Percentiles rank a stretch among this genome's conserved stretches.
Conservation (phyloP, 2,888 invertebrate genomes). For the Gastracanthus pulcherrimus region DNA sequence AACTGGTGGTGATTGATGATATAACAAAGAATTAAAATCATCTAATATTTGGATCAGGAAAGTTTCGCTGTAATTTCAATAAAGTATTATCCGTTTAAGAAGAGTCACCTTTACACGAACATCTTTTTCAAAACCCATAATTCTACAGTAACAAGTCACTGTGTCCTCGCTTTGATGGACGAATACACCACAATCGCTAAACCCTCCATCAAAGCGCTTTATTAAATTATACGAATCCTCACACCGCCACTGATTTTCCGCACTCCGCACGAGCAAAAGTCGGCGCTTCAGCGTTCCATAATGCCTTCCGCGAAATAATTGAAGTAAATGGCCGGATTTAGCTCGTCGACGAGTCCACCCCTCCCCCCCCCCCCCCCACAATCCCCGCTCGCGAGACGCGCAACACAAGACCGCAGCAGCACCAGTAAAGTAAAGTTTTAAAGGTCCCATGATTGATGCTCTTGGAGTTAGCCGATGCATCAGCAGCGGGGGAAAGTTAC, state of each 20-base stretch:
- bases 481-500: not conserved
- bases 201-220: too few species aligned
- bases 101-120: too few species aligned
- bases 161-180: too few species aligned
- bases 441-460: conserved; percentile 19
- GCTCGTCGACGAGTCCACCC: not conserved
- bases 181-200: too few species aligned
- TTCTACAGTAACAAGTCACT: too few species aligned
- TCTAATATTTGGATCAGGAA: too few species aligned
- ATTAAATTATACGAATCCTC: conserved; percentile 24
- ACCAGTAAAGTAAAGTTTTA: not conserved
- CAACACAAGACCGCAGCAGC: not conserved
- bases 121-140: too few species aligned
- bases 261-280: not conserved
- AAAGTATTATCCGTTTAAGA: too few species aligned
- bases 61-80: too few species aligned
- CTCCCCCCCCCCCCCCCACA: not conserved
- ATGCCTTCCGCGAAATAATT: not conserved
- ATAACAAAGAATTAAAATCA: too few species aligned
- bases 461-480: not conserved
- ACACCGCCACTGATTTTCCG: not conserved
- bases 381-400: not conserved
- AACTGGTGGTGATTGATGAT: too few species aligned
- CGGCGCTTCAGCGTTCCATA: too few species aligned
- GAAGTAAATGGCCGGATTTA: not conserved